phyloP scores from a whole-genome alignment of 2,888 invertebrate species.

The Anorthoa munda region DNA sequence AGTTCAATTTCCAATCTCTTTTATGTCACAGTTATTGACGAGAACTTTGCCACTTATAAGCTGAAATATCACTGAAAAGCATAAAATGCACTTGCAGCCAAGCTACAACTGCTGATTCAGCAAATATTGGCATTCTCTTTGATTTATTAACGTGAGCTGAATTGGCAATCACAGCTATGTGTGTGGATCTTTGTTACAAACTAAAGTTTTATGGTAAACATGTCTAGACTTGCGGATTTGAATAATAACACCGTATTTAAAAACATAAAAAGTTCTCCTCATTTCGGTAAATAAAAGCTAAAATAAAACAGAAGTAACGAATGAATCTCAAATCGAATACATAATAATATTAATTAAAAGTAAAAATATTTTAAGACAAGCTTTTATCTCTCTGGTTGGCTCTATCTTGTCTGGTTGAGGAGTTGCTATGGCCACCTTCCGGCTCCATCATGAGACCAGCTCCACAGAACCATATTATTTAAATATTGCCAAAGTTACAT shows the following conservation, averaged over 20 bases:
- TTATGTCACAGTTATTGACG: constrained; percentile 18
- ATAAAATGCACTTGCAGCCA: constrained; percentile 1
- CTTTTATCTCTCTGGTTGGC: too few species aligned
- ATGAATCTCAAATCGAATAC: too few species aligned
- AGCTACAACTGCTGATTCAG: not conserved
- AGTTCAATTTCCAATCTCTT: constrained; percentile 12
- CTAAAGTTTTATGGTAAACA: constrained; percentile 9
- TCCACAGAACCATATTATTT: too few species aligned
- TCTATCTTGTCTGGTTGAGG: too few species aligned
- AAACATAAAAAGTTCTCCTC: not conserved
- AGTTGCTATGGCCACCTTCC: too few species aligned
- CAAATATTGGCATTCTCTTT: constrained; percentile 15
- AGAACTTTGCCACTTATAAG: constrained; percentile 7
- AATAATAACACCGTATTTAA: not conserved
- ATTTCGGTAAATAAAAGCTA: not conserved
- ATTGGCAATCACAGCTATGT: not conserved
- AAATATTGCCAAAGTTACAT: too few species aligned
- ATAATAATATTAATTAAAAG: too few species aligned
- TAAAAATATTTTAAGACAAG: too few species aligned
- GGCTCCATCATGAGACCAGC: too few species aligned
- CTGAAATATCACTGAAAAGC: not conserved
- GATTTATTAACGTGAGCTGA: constrained; percentile 28
- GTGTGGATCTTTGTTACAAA: not conserved
- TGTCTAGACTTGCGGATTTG: constrained; percentile 15
- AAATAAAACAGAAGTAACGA: not conserved